Conservation (phyloP, 2,888 invertebrate species). For the Chloroclystis v-ata region DNA sequence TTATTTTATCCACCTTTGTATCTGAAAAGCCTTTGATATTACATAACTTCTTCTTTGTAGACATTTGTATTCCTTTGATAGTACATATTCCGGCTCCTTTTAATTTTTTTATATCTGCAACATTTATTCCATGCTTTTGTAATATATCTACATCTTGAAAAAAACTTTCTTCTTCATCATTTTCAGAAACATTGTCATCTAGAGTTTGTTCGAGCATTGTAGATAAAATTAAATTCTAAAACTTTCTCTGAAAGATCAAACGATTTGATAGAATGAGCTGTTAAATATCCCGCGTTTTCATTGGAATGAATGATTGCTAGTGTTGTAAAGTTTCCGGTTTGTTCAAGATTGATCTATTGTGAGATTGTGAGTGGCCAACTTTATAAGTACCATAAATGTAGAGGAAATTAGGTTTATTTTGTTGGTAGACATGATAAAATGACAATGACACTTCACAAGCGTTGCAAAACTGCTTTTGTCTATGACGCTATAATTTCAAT, state of each 20-base stretch:
- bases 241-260: background rate
- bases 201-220: constrained; percentile 62
- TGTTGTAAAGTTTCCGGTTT: background rate
- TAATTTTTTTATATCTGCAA: constrained; percentile 86
- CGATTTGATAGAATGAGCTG: no score
- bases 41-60: constrained; percentile 83
- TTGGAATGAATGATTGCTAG: background rate
- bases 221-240: background rate
- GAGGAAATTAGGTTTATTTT: background rate
- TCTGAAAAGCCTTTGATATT: constrained; percentile 87
- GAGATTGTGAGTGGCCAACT: background rate
- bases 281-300: constrained; percentile 14
- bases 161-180: constrained; percentile 82
- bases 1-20: constrained; percentile 87
- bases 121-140: constrained; percentile 80
- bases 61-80: constrained; percentile 89
- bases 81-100: constrained; percentile 88
- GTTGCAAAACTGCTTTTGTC: constrained; percentile 25
- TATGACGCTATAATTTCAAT: constrained; percentile 36
- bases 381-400: background rate
- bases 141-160: constrained; percentile 86
- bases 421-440: constrained; percentile 1
- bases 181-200: constrained; percentile 68
- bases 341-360: background rate
- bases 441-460: background rate